Base-by-base conservation (phyloP, 2,888 invertebrate genomes). In the Cepaea hortensis region DNA sequence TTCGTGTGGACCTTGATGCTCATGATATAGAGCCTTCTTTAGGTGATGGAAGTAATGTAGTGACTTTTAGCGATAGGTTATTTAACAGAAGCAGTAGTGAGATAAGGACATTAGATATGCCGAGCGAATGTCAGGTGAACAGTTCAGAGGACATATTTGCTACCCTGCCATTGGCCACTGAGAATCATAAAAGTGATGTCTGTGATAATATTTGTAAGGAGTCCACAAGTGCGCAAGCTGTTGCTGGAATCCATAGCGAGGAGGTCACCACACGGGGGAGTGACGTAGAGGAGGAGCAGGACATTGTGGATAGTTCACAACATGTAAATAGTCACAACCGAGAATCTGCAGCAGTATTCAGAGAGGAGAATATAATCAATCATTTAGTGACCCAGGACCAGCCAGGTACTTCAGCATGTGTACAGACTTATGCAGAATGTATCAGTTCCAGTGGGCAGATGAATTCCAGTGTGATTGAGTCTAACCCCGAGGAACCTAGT, bases 51-150 rank as follows among this genome's bases (percentile, higher is more conserved):
- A 80, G 48, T 68, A 50, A 68, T 65, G 81, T 84, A 7, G 87
- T 84, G 65, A 80, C 73, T 50, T 73, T 87, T 23, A 65, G 80
- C 75, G 80, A 84, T 62, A 75, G 80, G 55, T 68, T 84, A 20
- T 87, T 87, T 81, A 76, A 15, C 48, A 70, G 82, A 9, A 65
- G 68, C 68, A n/a, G 55, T 80, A 46, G 72, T 15, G 82, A 82
- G 15, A 46, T 61, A 7, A 46, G 65, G 50, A 72, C 62, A 61
- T 77, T 76, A 46, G 81, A 70, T 15, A 61, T 81, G 62, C 73
- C 81, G 13, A 75, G 79, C 61, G 89, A 89, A 13, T 89, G 89
- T 76, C 89, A 87, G 68, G 89, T 89, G 70, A 89, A 89, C 70
- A 89, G 89, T 84, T 89, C 89, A 15, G 88, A 87, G 65, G 89